Evolutionary conservation across 2,888 invertebrate genomes (phyloP).

Genomic region (Notodonta dromedarius): DNA sequence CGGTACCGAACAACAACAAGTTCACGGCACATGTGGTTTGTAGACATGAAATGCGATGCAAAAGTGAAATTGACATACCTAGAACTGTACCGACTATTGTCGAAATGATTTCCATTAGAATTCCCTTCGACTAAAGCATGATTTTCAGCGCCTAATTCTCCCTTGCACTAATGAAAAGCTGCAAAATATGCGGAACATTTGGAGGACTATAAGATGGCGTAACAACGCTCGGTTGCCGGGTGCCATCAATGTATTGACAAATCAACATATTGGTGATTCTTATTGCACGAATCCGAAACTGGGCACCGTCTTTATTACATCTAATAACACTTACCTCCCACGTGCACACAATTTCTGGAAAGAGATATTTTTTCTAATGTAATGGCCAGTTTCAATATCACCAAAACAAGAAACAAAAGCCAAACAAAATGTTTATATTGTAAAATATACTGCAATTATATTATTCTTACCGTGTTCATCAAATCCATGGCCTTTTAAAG

Average conservation of each 20-base stretch:
- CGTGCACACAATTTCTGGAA: slow-evolving; percentile 83
- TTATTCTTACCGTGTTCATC: slow-evolving; percentile 83
- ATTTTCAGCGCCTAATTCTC: slow-evolving; percentile 67
- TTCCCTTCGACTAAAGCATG: slow-evolving; percentile 65
- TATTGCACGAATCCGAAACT: slow-evolving; percentile 66
- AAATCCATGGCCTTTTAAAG: slow-evolving; percentile 85
- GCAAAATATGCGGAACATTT: slow-evolving; percentile 80
- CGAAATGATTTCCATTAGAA: slow-evolving; percentile 64
- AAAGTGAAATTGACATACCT: slow-evolving; percentile 79
- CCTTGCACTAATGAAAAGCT: slow-evolving; percentile 67
- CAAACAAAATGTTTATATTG: slow-evolving; percentile 73
- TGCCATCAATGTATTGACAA: slow-evolving; percentile 80
- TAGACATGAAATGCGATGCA: slow-evolving; percentile 75
- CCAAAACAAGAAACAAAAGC: slow-evolving; percentile 85
- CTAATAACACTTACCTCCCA: slow-evolving; percentile 81
- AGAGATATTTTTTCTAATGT: slow-evolving; percentile 84
- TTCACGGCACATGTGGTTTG: slow-evolving; percentile 79
- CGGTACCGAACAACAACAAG: slow-evolving; percentile 75
- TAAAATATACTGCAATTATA: slow-evolving; percentile 59
- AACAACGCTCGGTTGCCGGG: slow-evolving; percentile 83
- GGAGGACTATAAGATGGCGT: slow-evolving; percentile 83
- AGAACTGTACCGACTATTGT: slow-evolving; percentile 58
- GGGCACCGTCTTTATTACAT: slow-evolving; percentile 67
- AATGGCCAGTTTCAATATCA: slow-evolving; percentile 84
- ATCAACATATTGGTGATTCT: slow-evolving; percentile 72